These are phyloP conservation scores for Pseudomugil tenellus DNA, from an alignment of 2,797 vertebrate genomes.

Conservation along the genomic window DNA sequence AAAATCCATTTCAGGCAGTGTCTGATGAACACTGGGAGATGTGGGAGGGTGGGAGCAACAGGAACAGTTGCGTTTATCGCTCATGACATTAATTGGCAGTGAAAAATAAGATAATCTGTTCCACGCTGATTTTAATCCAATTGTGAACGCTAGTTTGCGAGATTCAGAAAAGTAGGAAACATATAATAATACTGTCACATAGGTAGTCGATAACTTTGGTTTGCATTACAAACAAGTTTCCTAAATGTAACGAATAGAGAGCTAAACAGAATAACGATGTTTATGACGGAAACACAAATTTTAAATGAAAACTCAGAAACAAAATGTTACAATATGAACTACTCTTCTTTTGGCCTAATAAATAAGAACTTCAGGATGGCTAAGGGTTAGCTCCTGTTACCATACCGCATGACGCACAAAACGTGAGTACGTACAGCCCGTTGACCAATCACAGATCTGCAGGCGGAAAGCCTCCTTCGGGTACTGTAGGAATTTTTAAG, in stretches of 20 bases:
- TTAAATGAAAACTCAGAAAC: not conserved
- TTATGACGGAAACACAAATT: not conserved
- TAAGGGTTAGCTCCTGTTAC: not conserved
- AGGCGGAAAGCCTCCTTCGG: slow-evolving; percentile 15
- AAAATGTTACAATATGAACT: not conserved
- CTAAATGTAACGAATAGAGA: not conserved
- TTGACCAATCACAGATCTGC: slow-evolving; percentile 52
- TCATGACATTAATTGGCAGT: slow-evolving; percentile 43
- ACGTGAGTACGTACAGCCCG: slow-evolving; percentile 15
- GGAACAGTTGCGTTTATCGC: slow-evolving; percentile 45
- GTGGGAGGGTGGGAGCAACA: slow-evolving; percentile 64
- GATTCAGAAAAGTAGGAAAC: not conserved
- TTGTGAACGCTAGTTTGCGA: not conserved
- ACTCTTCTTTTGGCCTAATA: not conserved
- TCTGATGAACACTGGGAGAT: slow-evolving; percentile 67
- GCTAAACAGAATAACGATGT: not conserved
- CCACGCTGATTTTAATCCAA: not conserved
- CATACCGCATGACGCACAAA: not conserved
- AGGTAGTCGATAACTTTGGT: not conserved
- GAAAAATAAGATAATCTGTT: not conserved
- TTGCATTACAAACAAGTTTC: not conserved
- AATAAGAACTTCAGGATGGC: not conserved
- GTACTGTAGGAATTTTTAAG: not conserved
- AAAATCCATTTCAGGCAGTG: slow-evolving; percentile 81
- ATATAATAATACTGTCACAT: not conserved